Conservation (phyloP, 2,113 vertebrate genomes). For the Sciurus niger region DNA sequence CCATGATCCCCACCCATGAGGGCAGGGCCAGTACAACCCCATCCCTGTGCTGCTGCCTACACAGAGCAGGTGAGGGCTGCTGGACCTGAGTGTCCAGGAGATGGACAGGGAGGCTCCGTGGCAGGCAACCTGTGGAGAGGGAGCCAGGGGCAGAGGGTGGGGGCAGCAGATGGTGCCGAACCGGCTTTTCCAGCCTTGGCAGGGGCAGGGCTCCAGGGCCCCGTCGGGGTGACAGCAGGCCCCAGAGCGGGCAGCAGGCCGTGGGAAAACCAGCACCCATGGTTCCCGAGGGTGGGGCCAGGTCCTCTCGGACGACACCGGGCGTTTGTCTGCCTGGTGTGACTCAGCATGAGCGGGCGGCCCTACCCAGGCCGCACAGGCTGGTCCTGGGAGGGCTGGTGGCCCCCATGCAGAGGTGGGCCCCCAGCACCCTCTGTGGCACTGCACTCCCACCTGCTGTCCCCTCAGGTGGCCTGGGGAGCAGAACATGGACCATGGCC, state of each 20-base stretch:
- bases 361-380: not conserved
- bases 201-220: conserved; percentile 49
- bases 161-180: conserved; percentile 5
- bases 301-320: conserved; percentile 84
- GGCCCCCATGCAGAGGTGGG: not conserved
- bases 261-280: conserved; percentile 87
- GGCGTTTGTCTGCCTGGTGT: conserved; percentile 83
- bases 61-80: too few relatives aligned
- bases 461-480: not conserved
- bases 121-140: not conserved
- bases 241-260: conserved; percentile 71
- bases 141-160: not conserved
- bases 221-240: conserved; percentile 58
- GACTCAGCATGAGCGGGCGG: conserved; percentile 88
- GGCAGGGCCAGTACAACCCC: not conserved
- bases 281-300: conserved; percentile 88
- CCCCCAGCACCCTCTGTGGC: not conserved
- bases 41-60: not conserved
- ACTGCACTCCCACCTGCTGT: not conserved
- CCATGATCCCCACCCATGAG: not conserved
- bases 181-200: conserved; percentile 71
- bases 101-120: not conserved
- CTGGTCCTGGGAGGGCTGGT: not conserved
- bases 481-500: rapidly evolving
- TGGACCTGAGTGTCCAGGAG: not conserved